Conservation (phyloP, 2,797 vertebrate genomes). For the Sebastes matsubarae region DNA sequence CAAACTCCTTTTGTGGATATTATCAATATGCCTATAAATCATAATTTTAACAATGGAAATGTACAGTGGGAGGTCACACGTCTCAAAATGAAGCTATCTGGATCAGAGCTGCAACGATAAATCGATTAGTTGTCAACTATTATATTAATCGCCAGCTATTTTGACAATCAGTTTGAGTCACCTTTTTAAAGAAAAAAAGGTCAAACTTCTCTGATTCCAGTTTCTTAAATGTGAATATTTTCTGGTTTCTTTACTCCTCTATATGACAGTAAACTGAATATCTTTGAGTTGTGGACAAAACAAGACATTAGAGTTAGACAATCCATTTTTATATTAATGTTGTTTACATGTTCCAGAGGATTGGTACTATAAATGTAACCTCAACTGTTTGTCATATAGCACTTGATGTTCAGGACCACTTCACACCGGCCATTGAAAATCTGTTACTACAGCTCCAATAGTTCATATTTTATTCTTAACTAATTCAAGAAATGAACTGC, state of each 20-base stretch:
- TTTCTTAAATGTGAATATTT: too few species aligned
- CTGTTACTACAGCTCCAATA: neutral
- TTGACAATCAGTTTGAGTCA: too few species aligned
- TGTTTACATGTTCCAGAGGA: too few species aligned
- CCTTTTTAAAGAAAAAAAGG: too few species aligned
- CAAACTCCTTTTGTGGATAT: neutral
- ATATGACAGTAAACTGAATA: too few species aligned
- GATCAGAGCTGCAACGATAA: neutral
- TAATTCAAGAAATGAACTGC: neutral
- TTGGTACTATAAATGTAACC: neutral
- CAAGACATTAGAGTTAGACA: too few species aligned
- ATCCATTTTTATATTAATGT: too few species aligned
- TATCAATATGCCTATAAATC: neutral
- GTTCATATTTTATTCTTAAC: neutral
- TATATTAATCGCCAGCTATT: too few species aligned
- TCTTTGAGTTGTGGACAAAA: too few species aligned
- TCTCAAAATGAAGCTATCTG: neutral
- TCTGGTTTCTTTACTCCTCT: too few species aligned
- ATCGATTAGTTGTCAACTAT: too few species aligned
- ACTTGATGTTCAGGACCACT: neutral
- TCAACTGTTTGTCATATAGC: neutral
- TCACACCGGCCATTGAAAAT: neutral
- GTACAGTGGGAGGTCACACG: neutral
- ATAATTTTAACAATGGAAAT: neutral
- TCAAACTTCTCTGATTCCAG: too few species aligned